Conservation (phyloP, 2,797 vertebrate genomes). For the Pangasius sanitwongsei region DNA sequence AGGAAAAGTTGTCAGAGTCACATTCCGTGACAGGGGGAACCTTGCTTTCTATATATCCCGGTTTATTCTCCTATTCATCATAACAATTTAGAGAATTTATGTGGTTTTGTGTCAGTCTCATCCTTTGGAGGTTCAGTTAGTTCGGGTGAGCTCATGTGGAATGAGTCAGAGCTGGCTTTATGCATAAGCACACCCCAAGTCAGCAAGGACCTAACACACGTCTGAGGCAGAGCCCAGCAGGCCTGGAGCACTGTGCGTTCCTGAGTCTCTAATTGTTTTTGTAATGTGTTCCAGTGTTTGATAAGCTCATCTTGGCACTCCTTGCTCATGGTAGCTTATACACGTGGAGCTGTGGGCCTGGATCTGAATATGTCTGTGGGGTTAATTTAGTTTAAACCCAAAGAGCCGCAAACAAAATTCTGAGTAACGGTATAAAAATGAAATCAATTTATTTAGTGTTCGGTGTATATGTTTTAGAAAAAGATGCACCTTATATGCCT, state of each 20-base stretch:
- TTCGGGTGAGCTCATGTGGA: constrained; percentile 21
- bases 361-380: constrained; percentile 10
- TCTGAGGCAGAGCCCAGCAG: constrained; percentile 68
- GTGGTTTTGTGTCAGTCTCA: constrained; percentile 39
- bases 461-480: not conserved
- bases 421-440: not conserved
- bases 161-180: constrained; percentile 60
- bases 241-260: constrained; percentile 32
- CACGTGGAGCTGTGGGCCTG: constrained; percentile 1
- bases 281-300: constrained; percentile 45
- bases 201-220: constrained; percentile 64
- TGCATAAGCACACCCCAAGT: constrained; percentile 68
- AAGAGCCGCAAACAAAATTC: not conserved
- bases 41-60: not conserved
- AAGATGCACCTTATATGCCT: not conserved
- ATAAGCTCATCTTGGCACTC: constrained; percentile 14
- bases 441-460: not conserved
- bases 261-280: constrained; percentile 44
- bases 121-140: not conserved
- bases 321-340: constrained; percentile 5
- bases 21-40: not conserved
- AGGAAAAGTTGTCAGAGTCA: not conserved
- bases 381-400: not conserved
- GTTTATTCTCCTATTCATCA: constrained; percentile 12
- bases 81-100: constrained; percentile 12